phyloP scores from a whole-genome alignment of 2,113 vertebrate species.

The Litocranius walleri region DNA sequence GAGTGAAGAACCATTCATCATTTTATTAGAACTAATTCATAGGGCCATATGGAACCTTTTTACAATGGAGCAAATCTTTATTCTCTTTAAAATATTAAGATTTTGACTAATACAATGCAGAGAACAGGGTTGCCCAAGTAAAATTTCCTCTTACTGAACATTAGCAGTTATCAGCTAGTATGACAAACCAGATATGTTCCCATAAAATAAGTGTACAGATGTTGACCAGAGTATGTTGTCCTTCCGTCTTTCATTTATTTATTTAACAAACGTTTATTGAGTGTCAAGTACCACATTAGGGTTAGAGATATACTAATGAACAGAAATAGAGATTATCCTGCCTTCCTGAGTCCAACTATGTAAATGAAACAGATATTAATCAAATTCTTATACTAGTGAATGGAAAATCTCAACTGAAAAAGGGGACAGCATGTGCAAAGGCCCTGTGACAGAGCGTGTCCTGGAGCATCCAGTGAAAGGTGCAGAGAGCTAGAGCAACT shows the following conservation, averaged over 20 bases:
- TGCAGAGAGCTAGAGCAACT: neutral
- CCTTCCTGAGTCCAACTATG: neutral
- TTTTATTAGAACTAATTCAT: slow-evolving; percentile 61
- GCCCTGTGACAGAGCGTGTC: neutral
- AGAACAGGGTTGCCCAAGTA: neutral
- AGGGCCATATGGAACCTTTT: slow-evolving; percentile 40
- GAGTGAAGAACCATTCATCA: slow-evolving; percentile 44
- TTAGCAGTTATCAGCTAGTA: neutral
- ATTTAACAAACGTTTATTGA: neutral
- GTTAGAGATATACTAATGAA: neutral
- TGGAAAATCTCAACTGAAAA: neutral
- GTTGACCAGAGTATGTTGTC: neutral
- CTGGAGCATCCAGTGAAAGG: neutral
- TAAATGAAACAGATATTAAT: neutral
- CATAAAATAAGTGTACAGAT: neutral
- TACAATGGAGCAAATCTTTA: slow-evolving; percentile 42
- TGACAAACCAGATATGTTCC: neutral
- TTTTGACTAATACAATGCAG: neutral
- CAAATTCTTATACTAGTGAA: neutral
- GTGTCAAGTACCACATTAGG: neutral
- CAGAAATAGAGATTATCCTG: neutral
- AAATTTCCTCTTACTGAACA: slow-evolving; percentile 9
- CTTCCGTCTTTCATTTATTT: neutral
- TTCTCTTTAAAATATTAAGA: slow-evolving; percentile 45
- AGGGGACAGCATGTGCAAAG: neutral